Conservation (phyloP, 2,113 vertebrate species). For the Gallinago jamesoni region DNA sequence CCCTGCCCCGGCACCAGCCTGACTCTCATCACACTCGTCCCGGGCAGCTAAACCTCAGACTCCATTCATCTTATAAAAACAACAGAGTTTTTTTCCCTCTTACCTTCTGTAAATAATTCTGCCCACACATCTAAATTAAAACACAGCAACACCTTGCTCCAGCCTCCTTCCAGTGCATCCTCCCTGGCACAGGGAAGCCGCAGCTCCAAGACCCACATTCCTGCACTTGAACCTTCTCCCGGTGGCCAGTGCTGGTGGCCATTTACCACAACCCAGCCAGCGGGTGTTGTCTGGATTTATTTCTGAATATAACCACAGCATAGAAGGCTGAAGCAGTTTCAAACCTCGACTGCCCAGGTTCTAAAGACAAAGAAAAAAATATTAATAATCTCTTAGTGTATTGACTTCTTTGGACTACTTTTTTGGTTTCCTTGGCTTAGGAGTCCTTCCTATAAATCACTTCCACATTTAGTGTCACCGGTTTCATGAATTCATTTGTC, state of each 20-base stretch:
- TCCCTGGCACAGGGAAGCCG: rapidly evolving
- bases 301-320: not conserved
- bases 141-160: not conserved
- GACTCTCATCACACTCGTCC: not conserved
- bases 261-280: not conserved
- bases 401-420: not conserved
- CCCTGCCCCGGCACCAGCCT: not conserved
- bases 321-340: not conserved
- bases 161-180: not conserved
- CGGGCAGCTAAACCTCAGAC: not conserved
- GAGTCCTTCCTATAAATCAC: conserved; percentile 22
- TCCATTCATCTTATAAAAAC: not conserved
- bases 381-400: not conserved
- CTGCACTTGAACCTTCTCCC: not conserved
- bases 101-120: not conserved
- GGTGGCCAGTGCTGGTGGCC: not conserved
- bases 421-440: not conserved
- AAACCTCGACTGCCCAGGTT: rapidly evolving
- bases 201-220: not conserved
- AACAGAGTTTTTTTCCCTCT: not conserved
- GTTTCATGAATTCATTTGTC: conserved; percentile 33
- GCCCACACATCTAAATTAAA: not conserved
- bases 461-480: conserved; percentile 13
- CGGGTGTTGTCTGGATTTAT: not conserved
- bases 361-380: not conserved